These are phyloP conservation scores for Sesamia nonagrioides DNA, from an alignment of 1,140 invertebrate species.

Conservation along the genomic window DNA sequence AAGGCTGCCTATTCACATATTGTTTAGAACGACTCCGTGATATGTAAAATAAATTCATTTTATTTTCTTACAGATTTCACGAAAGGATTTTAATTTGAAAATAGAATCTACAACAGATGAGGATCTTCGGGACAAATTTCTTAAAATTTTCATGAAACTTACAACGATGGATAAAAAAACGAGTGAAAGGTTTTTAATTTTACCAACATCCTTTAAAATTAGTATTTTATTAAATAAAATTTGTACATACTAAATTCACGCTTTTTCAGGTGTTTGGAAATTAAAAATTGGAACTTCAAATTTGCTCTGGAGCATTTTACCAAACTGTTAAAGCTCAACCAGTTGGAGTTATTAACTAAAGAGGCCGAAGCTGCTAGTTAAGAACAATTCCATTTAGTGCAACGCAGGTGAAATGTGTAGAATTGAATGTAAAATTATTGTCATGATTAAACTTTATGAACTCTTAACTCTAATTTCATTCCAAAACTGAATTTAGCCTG, in stretches of 20 bases:
- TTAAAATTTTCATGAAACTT: constrained; percentile 73
- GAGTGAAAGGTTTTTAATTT: constrained; percentile 73
- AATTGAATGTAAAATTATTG: not conserved
- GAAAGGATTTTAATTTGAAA: constrained; percentile 64
- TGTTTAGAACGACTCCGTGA: not conserved
- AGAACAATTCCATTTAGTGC: not conserved
- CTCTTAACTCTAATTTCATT: too few relatives aligned
- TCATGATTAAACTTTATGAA: not conserved
- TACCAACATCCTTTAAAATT: too few relatives aligned
- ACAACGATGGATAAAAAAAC: constrained; percentile 64
- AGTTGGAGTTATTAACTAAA: constrained; percentile 38
- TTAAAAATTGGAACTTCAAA: constrained; percentile 74
- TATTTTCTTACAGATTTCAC: constrained; percentile 70
- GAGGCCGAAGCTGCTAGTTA: not conserved
- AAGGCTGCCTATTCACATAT: constrained; percentile 33
- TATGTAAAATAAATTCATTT: not conserved
- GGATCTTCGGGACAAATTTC: constrained; percentile 66
- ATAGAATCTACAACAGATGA: constrained; percentile 70
- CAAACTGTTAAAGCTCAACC: constrained; percentile 56
- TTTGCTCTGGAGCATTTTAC: constrained; percentile 72
- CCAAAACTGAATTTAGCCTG: too few relatives aligned
- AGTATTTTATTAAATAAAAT: too few relatives aligned
- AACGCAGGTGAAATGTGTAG: not conserved
- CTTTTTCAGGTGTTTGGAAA: constrained; percentile 73
- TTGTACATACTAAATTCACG: too few relatives aligned